A percentile compares a stretch with the other conserved stretches of the same genome.
Evolutionary conservation across 2,888 invertebrate species (phyloP).

Genomic region (Brachynemurus nebulosus): DNA sequence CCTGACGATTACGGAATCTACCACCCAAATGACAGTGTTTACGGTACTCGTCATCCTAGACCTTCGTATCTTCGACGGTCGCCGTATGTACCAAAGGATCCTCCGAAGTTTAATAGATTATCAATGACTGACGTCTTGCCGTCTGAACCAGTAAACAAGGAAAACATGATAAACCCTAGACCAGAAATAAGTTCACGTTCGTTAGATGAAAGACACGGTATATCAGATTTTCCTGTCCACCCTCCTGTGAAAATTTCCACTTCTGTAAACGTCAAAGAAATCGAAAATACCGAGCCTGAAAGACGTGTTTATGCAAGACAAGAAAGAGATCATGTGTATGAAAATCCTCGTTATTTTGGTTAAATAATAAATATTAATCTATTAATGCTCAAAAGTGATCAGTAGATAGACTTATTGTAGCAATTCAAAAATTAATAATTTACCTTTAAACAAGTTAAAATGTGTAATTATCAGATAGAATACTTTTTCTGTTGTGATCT

Average conservation of each 20-base stretch:
- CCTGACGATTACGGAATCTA: neutral
- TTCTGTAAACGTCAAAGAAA: constrained; percentile 28
- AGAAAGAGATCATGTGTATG: constrained; percentile 24
- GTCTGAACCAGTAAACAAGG: no score
- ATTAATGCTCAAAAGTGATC: no score
- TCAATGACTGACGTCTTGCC: neutral
- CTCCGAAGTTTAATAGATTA: neutral
- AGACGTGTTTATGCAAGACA: constrained; percentile 29
- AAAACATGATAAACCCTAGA: neutral
- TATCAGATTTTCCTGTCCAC: constrained; percentile 5
- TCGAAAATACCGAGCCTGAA: constrained; percentile 30
- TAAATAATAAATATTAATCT: neutral
- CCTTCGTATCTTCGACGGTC: neutral
- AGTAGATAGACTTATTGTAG: no score
- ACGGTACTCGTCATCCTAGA: neutral
- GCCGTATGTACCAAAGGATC: neutral
- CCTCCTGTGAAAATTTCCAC: constrained; percentile 28
- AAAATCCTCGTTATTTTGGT: constrained; percentile 13
- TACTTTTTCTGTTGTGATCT: no score
- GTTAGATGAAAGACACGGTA: neutral
- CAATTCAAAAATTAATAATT: no score
- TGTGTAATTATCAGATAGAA: no score
- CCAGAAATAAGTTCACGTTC: neutral
- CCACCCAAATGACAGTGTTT: neutral
- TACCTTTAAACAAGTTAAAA: no score